These are phyloP conservation scores for Gasterosteus aculeatus DNA, from an alignment of 2,113 vertebrate genomes.

Conservation along the genomic window DNA sequence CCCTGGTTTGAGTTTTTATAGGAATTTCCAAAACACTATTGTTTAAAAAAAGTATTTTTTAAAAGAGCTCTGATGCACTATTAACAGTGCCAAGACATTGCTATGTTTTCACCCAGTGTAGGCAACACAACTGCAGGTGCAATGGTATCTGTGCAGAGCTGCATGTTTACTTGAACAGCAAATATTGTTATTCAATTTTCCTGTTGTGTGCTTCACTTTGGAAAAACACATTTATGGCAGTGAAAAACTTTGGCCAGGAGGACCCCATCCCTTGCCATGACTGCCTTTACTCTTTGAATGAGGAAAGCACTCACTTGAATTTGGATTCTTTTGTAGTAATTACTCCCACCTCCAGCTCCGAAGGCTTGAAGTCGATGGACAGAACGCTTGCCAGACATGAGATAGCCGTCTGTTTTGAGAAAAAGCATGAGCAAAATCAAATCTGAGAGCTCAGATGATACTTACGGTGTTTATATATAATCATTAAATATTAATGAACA, in stretches of 20 bases:
- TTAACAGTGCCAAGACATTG: slow-evolving; percentile 10
- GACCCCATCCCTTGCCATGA: neutral
- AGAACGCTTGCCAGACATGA: slow-evolving; percentile 92
- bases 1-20: slow-evolving; percentile 28
- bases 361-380: slow-evolving; percentile 94
- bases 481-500: too few species aligned
- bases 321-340: slow-evolving; percentile 88
- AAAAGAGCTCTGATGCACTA: neutral
- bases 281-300: neutral
- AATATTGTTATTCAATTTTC: neutral
- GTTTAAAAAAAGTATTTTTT: neutral
- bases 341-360: slow-evolving; percentile 92
- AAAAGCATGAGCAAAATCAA: neutral
- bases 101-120: neutral
- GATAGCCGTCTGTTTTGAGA: slow-evolving; percentile 85
- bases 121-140: neutral
- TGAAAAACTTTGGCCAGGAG: neutral
- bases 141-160: neutral
- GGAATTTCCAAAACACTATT: slow-evolving; percentile 39
- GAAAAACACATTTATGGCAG: neutral
- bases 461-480: too few species aligned
- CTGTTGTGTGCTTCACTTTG: neutral
- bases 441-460: neutral
- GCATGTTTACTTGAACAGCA: neutral
- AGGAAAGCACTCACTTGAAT: slow-evolving; percentile 84